Conservation (phyloP, 2,113 vertebrate species). For the Opisthocomus hoazin region DNA sequence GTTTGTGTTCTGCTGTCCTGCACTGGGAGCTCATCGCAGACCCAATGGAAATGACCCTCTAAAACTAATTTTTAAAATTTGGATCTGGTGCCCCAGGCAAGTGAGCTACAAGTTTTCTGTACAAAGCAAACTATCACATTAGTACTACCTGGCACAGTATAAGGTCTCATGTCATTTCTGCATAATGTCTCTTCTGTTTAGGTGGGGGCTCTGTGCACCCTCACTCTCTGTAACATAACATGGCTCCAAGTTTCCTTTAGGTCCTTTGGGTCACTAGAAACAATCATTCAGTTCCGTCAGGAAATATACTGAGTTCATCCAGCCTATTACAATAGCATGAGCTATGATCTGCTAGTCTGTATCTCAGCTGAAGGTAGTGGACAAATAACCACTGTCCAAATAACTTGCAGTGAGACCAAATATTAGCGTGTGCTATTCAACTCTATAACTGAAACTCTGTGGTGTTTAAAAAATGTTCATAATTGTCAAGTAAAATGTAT, state of each 20-base stretch:
- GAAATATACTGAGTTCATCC: background rate
- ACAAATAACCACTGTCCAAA: background rate
- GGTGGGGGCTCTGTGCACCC: background rate
- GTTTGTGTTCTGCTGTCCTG: background rate
- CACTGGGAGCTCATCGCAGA: background rate
- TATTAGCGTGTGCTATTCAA: background rate
- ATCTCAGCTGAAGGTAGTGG: background rate
- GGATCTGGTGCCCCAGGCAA: background rate
- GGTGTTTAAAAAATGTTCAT: background rate
- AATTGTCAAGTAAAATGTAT: background rate
- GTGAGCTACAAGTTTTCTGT: background rate
- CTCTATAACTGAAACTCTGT: background rate
- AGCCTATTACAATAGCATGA: background rate
- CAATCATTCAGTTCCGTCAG: background rate
- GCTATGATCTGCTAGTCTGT: background rate
- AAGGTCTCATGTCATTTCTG: background rate
- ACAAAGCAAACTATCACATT: background rate
- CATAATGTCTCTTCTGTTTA: background rate
- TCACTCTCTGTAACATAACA: background rate
- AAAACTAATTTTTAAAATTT: background rate
- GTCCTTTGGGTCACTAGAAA: background rate
- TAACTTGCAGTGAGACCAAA: background rate
- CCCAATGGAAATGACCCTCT: rapidly evolving
- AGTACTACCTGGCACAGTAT: background rate
- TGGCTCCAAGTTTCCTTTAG: background rate